Conservation (phyloP, 2,797 vertebrate species). For the Pitangus sulphuratus region DNA sequence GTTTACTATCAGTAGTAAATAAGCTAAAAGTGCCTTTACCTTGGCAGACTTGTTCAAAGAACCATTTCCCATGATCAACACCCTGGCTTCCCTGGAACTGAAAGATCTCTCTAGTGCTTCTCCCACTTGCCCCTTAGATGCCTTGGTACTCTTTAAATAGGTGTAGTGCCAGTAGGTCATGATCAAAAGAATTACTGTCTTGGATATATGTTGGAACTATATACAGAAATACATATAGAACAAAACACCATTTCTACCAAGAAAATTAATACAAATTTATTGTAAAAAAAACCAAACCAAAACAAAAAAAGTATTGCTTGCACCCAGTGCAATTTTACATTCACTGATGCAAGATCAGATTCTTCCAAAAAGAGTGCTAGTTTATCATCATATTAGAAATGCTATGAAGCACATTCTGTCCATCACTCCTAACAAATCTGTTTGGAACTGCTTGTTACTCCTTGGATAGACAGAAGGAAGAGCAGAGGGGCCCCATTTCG, state of each 20-base stretch:
- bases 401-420: background rate
- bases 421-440: background rate
- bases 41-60: background rate
- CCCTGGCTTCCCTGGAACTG: background rate
- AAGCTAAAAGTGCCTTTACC: background rate
- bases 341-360: background rate
- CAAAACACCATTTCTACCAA: background rate
- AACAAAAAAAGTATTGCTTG: background rate
- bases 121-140: background rate
- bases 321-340: background rate
- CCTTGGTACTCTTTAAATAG: background rate
- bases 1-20: background rate
- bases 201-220: background rate
- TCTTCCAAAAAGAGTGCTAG: background rate
- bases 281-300: background rate
- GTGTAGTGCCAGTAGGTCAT: background rate
- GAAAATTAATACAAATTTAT: background rate
- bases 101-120: background rate
- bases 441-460: background rate
- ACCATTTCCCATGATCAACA: background rate
- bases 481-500: background rate
- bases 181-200: background rate
- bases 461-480: background rate
- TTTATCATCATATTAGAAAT: background rate
- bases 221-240: background rate